Evolutionary conservation across 2,797 vertebrate genomes (phyloP).

Genomic region (Loris lydekkerianus): DNA sequence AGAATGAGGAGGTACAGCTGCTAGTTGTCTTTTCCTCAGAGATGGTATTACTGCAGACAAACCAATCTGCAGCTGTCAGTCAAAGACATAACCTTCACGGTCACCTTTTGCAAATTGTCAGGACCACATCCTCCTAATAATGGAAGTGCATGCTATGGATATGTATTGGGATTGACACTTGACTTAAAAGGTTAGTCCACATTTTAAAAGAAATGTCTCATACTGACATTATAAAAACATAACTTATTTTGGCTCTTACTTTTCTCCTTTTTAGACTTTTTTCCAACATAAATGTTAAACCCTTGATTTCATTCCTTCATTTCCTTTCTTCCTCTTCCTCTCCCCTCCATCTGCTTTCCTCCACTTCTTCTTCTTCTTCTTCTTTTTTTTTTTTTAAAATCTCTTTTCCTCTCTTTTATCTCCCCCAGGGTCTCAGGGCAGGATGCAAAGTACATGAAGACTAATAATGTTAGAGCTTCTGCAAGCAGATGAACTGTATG

Average conservation of each 20-base stretch:
- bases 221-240: slow-evolving; percentile 22
- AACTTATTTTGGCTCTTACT: neutral
- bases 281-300: neutral
- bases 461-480: neutral
- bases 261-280: neutral
- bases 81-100: slow-evolving; percentile 59
- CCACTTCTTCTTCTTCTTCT: neutral
- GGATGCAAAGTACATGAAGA: neutral
- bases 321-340: neutral
- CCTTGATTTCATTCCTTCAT: neutral
- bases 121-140: slow-evolving; percentile 41
- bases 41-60: slow-evolving; percentile 82
- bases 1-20: slow-evolving; percentile 58
- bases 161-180: slow-evolving; percentile 64
- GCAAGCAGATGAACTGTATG: neutral
- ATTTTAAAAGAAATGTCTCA: slow-evolving; percentile 56
- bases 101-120: slow-evolving; percentile 78
- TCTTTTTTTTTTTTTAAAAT: too few relatives aligned
- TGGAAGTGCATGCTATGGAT: neutral
- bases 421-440: neutral
- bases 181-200: slow-evolving; percentile 54
- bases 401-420: neutral
- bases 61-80: slow-evolving; percentile 83
- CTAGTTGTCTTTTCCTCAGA: slow-evolving; percentile 69
- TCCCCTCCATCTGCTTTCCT: neutral